These are phyloP conservation scores for Clivina fossor DNA, from an alignment of 2,888 invertebrate genomes.

Conservation along the genomic window DNA sequence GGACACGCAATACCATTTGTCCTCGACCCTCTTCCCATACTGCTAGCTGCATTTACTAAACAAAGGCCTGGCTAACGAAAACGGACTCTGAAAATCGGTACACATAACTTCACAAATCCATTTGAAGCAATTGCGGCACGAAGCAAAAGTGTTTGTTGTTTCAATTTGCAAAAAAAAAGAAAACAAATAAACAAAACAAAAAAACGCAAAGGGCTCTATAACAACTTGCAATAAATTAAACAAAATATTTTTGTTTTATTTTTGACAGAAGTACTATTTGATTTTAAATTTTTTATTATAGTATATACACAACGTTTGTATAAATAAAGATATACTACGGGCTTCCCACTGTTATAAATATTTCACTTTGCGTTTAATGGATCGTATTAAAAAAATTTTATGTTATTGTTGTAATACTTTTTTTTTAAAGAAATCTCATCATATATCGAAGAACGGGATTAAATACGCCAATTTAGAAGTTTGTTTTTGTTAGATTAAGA, in stretches of 20 bases:
- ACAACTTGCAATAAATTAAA: conserved; percentile 23
- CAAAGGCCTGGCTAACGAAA: conserved; percentile 55
- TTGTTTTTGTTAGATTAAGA: conserved; percentile 14
- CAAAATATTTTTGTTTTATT: conserved; percentile 12
- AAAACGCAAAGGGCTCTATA: conserved; percentile 21
- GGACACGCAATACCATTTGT: conserved; percentile 39
- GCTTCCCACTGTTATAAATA: conserved; percentile 18
- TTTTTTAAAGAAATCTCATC: too few relatives aligned
- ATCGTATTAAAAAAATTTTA: conserved; percentile 8
- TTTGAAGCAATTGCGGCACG: conserved; percentile 13
- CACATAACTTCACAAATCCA: conserved; percentile 9
- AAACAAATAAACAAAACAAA: conserved; percentile 14
- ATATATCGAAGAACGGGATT: conserved; percentile 11
- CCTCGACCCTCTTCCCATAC: conserved; percentile 52
- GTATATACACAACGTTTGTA: too few relatives aligned
- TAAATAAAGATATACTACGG: too few relatives aligned
- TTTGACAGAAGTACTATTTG: too few relatives aligned
- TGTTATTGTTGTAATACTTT: too few relatives aligned
- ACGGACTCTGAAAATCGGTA: conserved; percentile 50
- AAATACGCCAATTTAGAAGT: conserved; percentile 4
- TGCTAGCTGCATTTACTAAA: conserved; percentile 54
- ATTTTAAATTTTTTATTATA: too few relatives aligned
- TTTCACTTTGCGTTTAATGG: conserved; percentile 13
- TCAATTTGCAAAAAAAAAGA: not conserved
- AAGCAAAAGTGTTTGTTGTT: conserved; percentile 4